Conservation (phyloP, 2,797 vertebrate species). For the Enteromius argenteus region DNA sequence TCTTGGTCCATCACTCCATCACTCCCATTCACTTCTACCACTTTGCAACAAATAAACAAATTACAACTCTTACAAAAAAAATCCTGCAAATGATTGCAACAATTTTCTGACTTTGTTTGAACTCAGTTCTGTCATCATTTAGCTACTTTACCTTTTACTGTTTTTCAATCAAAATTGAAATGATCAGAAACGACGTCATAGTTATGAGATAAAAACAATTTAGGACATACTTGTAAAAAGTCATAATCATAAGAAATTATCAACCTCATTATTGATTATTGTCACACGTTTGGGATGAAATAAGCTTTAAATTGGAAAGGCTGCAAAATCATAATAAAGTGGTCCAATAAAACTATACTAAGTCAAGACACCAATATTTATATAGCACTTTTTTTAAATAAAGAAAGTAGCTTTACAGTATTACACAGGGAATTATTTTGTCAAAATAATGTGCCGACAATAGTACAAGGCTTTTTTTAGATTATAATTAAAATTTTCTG, state of each 20-base stretch:
- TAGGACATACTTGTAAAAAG: background rate
- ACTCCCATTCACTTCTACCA: conserved; percentile 23
- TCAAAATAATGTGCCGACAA: too few relatives aligned
- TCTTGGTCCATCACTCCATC: background rate
- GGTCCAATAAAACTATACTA: background rate
- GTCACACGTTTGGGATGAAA: background rate
- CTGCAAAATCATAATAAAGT: background rate
- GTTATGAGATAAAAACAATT: background rate
- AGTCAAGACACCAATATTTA: too few relatives aligned
- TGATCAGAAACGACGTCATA: background rate
- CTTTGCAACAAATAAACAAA: conserved; percentile 40
- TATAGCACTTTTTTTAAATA: too few relatives aligned
- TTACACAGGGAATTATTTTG: too few relatives aligned
- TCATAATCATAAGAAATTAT: background rate
- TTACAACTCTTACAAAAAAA: conserved; percentile 1
- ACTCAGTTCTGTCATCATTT: background rate
- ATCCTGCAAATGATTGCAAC: background rate
- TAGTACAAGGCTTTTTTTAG: background rate
- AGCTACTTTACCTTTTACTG: background rate
- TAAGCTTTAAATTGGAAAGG: background rate
- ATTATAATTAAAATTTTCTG: background rate
- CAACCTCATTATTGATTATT: background rate
- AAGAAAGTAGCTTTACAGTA: too few relatives aligned
- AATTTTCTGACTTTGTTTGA: background rate
- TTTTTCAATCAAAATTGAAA: background rate